Percentiles rank a stretch among this genome's conserved stretches.
Conservation (phyloP, 2,797 vertebrate species). For the Peromyscus aztecus region DNA sequence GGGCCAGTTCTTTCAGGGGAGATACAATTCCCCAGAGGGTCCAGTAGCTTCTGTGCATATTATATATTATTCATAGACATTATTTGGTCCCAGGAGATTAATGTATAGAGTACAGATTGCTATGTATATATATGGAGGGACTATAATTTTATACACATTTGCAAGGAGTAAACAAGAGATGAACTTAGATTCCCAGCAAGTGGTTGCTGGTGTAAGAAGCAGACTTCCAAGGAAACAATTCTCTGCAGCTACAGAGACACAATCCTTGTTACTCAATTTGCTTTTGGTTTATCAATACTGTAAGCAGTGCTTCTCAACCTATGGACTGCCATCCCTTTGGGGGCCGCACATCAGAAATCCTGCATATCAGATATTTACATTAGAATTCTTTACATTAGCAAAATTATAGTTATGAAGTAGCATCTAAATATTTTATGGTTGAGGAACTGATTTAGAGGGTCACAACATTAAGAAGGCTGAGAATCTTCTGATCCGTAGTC, state of each 20-base stretch:
- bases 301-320: neutral
- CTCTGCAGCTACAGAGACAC: neutral
- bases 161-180: neutral
- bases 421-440: neutral
- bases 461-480: neutral
- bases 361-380: neutral
- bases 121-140: neutral
- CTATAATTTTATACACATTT: neutral
- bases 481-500: neutral
- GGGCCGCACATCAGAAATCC: neutral
- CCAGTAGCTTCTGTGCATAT: neutral
- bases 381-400: neutral
- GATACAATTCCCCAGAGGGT: neutral
- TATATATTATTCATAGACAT: neutral
- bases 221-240: conserved; percentile 1
- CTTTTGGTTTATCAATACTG: conserved; percentile 42
- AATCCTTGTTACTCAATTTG: neutral
- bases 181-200: neutral
- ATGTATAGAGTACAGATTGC: neutral
- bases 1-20: neutral
- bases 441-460: neutral
- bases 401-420: neutral
- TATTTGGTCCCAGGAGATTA: neutral
- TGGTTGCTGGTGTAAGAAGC: neutral
- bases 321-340: neutral